phyloP scores from a whole-genome alignment of 1,140 invertebrate species.

The Nomia melanderi region DNA sequence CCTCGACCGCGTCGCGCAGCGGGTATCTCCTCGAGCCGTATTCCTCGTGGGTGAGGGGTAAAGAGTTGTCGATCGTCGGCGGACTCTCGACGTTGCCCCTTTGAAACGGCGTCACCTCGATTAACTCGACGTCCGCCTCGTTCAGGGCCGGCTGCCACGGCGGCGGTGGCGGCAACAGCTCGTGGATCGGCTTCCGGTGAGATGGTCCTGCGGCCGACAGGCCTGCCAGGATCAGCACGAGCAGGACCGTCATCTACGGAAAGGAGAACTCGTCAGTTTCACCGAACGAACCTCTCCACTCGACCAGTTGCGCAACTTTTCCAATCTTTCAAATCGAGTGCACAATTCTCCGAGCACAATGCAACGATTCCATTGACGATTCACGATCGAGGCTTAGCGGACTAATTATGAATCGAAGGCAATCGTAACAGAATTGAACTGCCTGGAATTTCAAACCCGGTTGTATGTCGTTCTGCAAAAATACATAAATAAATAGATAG shows the following conservation, averaged over 20 bases:
- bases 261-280: neutral
- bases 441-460: no score
- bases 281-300: neutral
- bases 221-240: constrained; percentile 60
- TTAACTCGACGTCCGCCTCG: constrained; percentile 32
- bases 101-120: constrained; percentile 74
- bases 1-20: constrained; percentile 83
- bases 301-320: no score
- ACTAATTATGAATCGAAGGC: no score
- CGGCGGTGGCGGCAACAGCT: constrained; percentile 46
- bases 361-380: no score
- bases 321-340: no score
- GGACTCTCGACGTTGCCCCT: constrained; percentile 82
- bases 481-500: no score
- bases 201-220: constrained; percentile 67
- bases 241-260: constrained; percentile 30
- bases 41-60: constrained; percentile 30
- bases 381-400: no score
- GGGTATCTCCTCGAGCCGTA: constrained; percentile 74
- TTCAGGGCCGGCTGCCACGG: constrained; percentile 49
- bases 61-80: constrained; percentile 64
- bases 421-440: no score
- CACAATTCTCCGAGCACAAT: no score
- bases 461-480: no score
- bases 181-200: constrained; percentile 53